Evolutionary conservation across 92 coral and sea anemone species (phyloP).

Genomic region (Siderastrea siderea): DNA sequence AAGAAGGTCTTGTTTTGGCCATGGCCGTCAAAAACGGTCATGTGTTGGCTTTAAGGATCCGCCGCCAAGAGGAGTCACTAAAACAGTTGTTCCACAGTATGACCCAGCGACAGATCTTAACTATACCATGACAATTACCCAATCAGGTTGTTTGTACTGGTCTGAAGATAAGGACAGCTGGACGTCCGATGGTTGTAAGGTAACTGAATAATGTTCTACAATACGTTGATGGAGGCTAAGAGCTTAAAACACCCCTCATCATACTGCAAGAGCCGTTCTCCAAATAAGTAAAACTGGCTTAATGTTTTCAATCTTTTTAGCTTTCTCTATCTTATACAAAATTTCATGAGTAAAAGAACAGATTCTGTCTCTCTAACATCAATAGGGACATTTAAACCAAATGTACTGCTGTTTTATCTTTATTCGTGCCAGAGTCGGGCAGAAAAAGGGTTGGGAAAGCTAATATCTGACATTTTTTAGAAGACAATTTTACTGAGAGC

Average conservation of each 20-base stretch:
- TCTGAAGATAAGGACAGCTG: conserved; percentile 51
- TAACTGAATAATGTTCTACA: not conserved
- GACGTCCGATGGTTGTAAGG: conserved; percentile 64
- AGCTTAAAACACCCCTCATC: not conserved
- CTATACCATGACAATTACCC: conserved; percentile 47
- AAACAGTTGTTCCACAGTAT: conserved; percentile 23
- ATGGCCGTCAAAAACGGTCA: conserved; percentile 52
- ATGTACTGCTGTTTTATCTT: too few species aligned
- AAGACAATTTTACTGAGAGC: too few species aligned
- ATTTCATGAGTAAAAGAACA: too few species aligned
- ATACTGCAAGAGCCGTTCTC: not conserved
- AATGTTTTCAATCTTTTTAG: too few species aligned
- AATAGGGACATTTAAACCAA: too few species aligned
- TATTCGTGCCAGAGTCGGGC: too few species aligned
- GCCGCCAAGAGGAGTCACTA: conserved; percentile 9
- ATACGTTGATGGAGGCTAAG: not conserved
- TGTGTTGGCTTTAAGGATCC: conserved; percentile 62
- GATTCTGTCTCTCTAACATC: too few species aligned
- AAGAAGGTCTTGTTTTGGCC: conserved; percentile 58
- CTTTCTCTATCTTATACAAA: too few species aligned
- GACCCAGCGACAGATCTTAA: conserved; percentile 51
- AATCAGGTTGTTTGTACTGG: conserved; percentile 67
- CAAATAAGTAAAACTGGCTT: too few species aligned
- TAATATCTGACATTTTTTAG: too few species aligned
- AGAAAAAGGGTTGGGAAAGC: too few species aligned